Conservation (phyloP, 2,797 vertebrate species). For the Gymnopithys bicolor region DNA sequence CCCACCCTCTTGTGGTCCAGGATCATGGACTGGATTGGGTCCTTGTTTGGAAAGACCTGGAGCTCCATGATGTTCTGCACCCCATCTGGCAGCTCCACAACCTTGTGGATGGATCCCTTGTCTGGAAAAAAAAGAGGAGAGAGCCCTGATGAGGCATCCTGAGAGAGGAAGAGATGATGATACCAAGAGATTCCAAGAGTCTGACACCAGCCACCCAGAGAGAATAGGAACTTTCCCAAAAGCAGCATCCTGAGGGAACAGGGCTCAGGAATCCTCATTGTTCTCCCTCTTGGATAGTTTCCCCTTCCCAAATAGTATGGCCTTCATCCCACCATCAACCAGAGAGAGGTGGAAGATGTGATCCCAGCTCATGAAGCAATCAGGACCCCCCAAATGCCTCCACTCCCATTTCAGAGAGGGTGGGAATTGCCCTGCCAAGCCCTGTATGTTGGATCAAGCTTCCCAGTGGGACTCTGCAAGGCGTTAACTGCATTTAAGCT, state of each 20-base stretch:
- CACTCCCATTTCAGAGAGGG: fast-evolving
- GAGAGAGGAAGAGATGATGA: neutral
- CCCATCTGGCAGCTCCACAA: slow-evolving; percentile 32
- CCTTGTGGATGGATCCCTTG: slow-evolving; percentile 79
- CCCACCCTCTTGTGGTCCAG: slow-evolving; percentile 73
- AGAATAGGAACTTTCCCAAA: neutral
- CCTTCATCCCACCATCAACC: neutral
- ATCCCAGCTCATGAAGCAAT: neutral
- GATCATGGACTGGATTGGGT: slow-evolving; percentile 68
- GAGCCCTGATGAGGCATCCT: neutral
- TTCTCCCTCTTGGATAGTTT: neutral
- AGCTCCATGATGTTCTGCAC: slow-evolving; percentile 77
- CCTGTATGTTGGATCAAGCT: neutral
- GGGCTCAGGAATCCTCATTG: neutral
- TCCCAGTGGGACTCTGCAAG: neutral
- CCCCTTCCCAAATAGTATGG: neutral
- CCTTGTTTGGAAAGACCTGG: slow-evolving; percentile 66
- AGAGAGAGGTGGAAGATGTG: neutral
- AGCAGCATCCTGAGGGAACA: neutral
- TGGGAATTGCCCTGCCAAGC: neutral
- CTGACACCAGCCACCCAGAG: neutral
- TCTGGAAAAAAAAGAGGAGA: slow-evolving; percentile 54
- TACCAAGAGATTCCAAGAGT: neutral
- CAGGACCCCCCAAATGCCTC: neutral
- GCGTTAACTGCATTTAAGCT: fast-evolving